Conservation (phyloP, 2,888 invertebrate genomes). For the Papilio elwesi region DNA sequence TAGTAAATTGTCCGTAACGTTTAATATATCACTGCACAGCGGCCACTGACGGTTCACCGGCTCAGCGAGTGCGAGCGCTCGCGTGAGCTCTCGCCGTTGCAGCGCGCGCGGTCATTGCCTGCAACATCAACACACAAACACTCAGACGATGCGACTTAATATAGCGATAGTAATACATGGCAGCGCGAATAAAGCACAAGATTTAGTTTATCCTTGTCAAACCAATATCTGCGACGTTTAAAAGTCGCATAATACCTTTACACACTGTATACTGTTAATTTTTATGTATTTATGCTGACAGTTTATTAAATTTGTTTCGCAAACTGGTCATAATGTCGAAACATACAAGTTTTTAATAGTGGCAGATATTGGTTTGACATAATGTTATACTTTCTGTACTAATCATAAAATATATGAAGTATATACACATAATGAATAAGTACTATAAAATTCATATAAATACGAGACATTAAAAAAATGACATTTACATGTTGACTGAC, state of each 20-base stretch:
- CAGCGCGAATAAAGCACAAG: too few species aligned
- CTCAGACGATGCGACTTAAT: too few species aligned
- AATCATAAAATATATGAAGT: neutral
- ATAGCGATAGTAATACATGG: too few species aligned
- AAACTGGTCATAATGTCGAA: neutral
- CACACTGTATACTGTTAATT: too few species aligned
- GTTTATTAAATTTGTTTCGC: too few species aligned
- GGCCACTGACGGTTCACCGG: constrained; percentile 83
- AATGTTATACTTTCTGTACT: neutral
- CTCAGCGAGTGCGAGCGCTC: constrained; percentile 86
- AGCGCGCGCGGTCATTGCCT: constrained; percentile 79
- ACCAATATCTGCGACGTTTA: too few species aligned
- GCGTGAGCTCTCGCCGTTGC: constrained; percentile 71
- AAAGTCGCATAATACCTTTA: too few species aligned
- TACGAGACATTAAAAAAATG: neutral
- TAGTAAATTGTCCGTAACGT: constrained; percentile 47
- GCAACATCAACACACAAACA: constrained; percentile 44
- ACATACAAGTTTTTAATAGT: neutral
- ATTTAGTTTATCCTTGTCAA: too few species aligned
- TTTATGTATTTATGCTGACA: too few species aligned
- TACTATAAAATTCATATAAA: neutral
- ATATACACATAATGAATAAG: neutral
- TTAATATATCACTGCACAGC: constrained; percentile 31
- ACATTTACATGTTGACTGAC: neutral
- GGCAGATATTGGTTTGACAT: neutral